Percentiles rank a stretch among this genome's conserved stretches.
Conservation (phyloP, 92 coral and sea anemone genomes). For the Montipora capitata region DNA sequence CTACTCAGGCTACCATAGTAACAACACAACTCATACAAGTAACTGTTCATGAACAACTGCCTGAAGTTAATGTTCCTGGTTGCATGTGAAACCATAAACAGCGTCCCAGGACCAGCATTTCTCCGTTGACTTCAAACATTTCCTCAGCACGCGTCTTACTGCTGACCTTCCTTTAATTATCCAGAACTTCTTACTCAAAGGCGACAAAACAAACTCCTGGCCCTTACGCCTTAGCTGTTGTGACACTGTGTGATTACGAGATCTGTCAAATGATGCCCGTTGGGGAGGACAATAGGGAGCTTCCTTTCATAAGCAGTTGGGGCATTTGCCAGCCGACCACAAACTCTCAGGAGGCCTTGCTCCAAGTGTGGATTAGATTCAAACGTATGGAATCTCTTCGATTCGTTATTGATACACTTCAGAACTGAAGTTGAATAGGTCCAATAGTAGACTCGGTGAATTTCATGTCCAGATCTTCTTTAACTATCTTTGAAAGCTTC, state of each 20-base stretch:
- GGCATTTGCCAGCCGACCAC: conserved; percentile 53
- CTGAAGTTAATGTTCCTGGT: too few species aligned
- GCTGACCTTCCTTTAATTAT: conserved; percentile 65
- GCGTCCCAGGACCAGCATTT: conserved; percentile 29
- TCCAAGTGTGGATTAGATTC: not conserved
- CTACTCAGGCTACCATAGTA: too few species aligned
- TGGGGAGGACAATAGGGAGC: conserved; percentile 60
- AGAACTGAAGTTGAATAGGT: too few species aligned
- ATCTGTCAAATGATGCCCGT: conserved; percentile 53
- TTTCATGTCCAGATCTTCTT: too few species aligned
- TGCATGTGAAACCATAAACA: conserved; percentile 48
- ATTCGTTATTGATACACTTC: too few species aligned
- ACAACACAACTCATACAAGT: too few species aligned
- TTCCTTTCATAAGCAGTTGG: conserved; percentile 49
- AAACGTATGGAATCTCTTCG: too few species aligned
- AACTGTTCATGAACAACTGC: too few species aligned
- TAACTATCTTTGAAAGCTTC: too few species aligned
- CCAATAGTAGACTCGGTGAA: too few species aligned
- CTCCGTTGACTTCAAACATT: conserved; percentile 32
- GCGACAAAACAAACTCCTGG: conserved; percentile 55
- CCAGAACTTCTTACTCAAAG: conserved; percentile 50
- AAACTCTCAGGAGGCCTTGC: conserved; percentile 26
- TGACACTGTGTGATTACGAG: conserved; percentile 44
- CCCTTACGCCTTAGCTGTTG: conserved; percentile 51
- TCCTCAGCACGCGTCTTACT: conserved; percentile 53